These are phyloP conservation scores for Heliconius eleuchia DNA, from an alignment of 1,140 invertebrate species.

Conservation along the genomic window DNA sequence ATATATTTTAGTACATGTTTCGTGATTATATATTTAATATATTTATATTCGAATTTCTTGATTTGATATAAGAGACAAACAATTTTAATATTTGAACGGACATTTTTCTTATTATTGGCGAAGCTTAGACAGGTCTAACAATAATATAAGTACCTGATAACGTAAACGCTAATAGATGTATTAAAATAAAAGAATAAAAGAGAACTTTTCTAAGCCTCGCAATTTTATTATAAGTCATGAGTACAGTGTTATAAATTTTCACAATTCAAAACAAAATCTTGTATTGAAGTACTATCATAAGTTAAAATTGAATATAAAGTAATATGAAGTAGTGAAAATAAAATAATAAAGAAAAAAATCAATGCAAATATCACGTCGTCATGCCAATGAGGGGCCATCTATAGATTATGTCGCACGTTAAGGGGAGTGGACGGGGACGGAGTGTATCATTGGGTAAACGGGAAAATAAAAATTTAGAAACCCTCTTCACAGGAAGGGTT, in stretches of 20 bases:
- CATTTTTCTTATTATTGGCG: background rate
- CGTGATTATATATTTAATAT: background rate
- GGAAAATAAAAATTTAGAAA: too few relatives aligned
- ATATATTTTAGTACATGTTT: background rate
- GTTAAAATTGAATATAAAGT: background rate
- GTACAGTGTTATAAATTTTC: background rate
- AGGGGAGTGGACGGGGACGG: too few relatives aligned
- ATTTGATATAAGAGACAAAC: background rate
- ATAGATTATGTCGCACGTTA: too few relatives aligned
- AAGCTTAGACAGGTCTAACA: background rate
- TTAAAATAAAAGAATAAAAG: background rate
- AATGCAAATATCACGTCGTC: background rate
- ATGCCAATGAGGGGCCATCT: background rate
- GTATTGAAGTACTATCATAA: slow-evolving; percentile 6
- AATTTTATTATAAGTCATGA: background rate
- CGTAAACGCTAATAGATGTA: background rate
- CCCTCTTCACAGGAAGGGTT: too few relatives aligned
- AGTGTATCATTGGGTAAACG: too few relatives aligned
- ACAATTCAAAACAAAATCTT: background rate
- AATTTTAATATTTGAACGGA: background rate
- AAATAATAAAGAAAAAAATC: background rate
- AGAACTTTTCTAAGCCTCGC: background rate
- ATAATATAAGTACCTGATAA: slow-evolving; percentile 8
- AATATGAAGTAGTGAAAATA: background rate
- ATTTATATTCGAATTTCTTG: background rate